Base-by-base conservation (phyloP, 2,888 invertebrate species). In the Pachycephus smyrnensis region DNA sequence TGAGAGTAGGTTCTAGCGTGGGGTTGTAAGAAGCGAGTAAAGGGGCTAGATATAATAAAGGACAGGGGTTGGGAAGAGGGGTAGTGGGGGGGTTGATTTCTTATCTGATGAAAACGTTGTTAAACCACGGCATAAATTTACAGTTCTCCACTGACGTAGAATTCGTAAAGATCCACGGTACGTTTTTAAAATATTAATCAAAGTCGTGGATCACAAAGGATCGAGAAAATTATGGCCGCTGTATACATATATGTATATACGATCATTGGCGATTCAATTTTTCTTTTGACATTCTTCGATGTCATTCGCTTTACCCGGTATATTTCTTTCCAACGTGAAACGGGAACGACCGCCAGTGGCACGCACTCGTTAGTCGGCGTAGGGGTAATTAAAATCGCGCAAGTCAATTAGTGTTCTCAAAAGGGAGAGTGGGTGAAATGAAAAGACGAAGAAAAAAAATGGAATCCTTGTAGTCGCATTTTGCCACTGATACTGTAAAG, bases 31-130 rank as follows among this genome's bases (percentile, higher is more conserved):
- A 69, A 68, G 69, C 69, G 69, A 30, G 69, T 74, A 36, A 31
- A 36, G n/a, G 37, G 15, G 69, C 40, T 71, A 77, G 75, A 77
- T 75, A 77, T 77, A 77, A 77, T 77, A 77, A 75, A 69, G 77
- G 75, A 69, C 30, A 77, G 75, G 71, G 75, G 75, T 69, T 69
- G 69, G 30, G 37, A 80, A 71, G 73, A 75, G 73, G 75, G 78
- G 80, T 79, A 73, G 75, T 36, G n/a, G 68, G 75, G 37, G 75
- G 76, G 73, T n/a, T n/a, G 77, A 80, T 79, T 80, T 79, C 76
- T 82, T 82, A 83, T 84, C 84, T 76, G 82, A 84, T 83, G 79
- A 81, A 82, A 79, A 80, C 76, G 80, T 80, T 76, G 77, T 83
- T 81, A 79, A 82, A 83, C 79, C 77, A 68, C 36, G 77, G 81